Evolutionary conservation across 92 coral and sea anemone species (phyloP).

Genomic region (Montipora capitata): DNA sequence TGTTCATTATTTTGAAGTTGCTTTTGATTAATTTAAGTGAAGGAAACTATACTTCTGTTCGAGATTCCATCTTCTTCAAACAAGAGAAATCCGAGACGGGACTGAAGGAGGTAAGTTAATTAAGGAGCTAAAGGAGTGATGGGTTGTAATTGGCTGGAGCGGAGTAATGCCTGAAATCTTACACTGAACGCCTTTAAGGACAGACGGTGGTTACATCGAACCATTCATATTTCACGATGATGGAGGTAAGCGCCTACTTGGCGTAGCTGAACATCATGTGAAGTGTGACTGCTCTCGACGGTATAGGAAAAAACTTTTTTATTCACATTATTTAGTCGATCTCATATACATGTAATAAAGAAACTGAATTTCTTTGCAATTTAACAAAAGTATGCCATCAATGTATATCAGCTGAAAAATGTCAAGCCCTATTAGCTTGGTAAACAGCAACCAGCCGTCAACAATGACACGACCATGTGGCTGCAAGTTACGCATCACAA

Average conservation of each 20-base stretch:
- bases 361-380: background rate
- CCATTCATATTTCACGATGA: background rate
- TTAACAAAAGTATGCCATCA: background rate
- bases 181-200: too few species aligned
- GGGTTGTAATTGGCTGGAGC: too few species aligned
- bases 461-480: background rate
- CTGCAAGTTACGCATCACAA: background rate
- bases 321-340: too few species aligned
- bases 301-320: too few species aligned
- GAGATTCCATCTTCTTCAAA: background rate
- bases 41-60: background rate
- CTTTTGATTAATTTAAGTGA: background rate
- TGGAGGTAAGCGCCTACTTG: background rate
- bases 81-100: background rate
- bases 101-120: conserved; percentile 3
- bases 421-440: background rate
- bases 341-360: background rate
- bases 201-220: background rate
- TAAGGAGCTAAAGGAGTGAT: background rate
- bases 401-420: background rate
- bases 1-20: background rate
- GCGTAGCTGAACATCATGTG: too few species aligned
- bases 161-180: background rate
- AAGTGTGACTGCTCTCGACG: too few species aligned
- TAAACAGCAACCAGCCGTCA: background rate